phyloP scores from a whole-genome alignment of 2,113 vertebrate species.

The Neofelis nebulosa region DNA sequence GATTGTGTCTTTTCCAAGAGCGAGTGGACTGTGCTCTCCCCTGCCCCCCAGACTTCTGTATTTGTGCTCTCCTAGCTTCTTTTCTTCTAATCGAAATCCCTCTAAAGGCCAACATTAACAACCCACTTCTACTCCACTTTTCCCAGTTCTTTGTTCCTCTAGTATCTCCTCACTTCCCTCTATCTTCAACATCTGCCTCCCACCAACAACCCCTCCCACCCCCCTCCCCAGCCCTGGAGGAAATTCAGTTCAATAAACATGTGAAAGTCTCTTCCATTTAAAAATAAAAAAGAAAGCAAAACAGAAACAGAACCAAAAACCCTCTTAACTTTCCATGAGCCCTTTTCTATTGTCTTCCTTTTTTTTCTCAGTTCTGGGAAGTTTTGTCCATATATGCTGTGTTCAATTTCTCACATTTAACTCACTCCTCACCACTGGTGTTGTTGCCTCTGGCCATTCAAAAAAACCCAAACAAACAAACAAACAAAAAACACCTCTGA shows the following conservation, averaged over 20 bases:
- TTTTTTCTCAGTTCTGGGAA: background rate
- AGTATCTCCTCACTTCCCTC: background rate
- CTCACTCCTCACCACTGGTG: background rate
- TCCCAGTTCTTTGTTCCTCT: background rate
- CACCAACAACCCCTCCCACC: too few species aligned
- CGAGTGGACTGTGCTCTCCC: background rate
- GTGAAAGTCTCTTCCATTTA: background rate
- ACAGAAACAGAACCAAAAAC: background rate
- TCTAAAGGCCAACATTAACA: background rate
- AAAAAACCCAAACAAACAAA: background rate
- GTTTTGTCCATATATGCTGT: background rate
- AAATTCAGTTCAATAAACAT: background rate
- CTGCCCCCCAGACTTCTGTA: background rate
- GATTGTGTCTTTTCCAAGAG: background rate
- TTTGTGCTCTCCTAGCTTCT: background rate
- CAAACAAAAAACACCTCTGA: background rate
- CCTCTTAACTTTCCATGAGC: background rate
- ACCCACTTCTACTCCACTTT: background rate
- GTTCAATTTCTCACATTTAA: background rate
- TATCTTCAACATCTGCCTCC: background rate
- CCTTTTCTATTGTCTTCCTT: background rate
- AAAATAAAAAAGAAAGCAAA: background rate
- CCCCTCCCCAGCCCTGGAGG: accelerated
- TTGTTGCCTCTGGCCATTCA: background rate
- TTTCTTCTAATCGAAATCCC: background rate